A percentile compares a stretch with the other conserved stretches of the same genome.
These are phyloP conservation scores for Drosophila ogumai DNA, from an alignment of 1,140 invertebrate genomes.

Conservation along the genomic window DNA sequence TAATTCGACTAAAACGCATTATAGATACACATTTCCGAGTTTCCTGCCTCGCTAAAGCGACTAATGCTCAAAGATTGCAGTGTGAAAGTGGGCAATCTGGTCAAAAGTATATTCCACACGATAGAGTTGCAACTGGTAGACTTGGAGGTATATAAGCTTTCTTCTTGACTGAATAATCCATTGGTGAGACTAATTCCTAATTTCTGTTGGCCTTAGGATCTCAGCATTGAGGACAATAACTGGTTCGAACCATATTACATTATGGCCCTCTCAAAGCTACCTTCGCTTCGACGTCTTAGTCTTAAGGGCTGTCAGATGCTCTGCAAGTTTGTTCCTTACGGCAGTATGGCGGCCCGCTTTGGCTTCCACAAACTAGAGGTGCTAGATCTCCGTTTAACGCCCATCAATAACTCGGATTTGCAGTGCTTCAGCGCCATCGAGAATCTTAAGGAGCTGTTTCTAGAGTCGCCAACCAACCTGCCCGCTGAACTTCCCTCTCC, in stretches of 20 bases:
- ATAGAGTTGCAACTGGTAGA: slow-evolving; percentile 87
- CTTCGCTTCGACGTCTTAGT: slow-evolving; percentile 86
- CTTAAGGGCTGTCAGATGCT: slow-evolving; percentile 88
- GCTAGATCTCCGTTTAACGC: slow-evolving; percentile 88
- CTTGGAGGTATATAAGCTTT: slow-evolving; percentile 85
- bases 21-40: slow-evolving; percentile 86
- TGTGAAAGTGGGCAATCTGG: slow-evolving; percentile 84
- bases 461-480: slow-evolving; percentile 85
- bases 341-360: slow-evolving; percentile 89
- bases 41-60: slow-evolving; percentile 86
- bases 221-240: slow-evolving; percentile 89
- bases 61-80: slow-evolving; percentile 87
- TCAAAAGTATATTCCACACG: slow-evolving; percentile 86
- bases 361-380: slow-evolving; percentile 89
- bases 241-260: slow-evolving; percentile 90
- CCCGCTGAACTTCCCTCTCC: slow-evolving; percentile 14
- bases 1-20: slow-evolving; percentile 1
- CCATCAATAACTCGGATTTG: slow-evolving; percentile 89
- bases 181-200: background rate
- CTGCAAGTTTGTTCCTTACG: slow-evolving; percentile 90
- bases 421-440: slow-evolving; percentile 88
- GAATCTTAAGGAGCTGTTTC: slow-evolving; percentile 87
- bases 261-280: slow-evolving; percentile 89
- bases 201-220: slow-evolving; percentile 84
- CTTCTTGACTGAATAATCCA: background rate